A percentile compares a stretch with the other conserved stretches of the same genome.
These are phyloP conservation scores for Coilia nasus DNA, from an alignment of 2,797 vertebrate genomes.

Conservation along the genomic window DNA sequence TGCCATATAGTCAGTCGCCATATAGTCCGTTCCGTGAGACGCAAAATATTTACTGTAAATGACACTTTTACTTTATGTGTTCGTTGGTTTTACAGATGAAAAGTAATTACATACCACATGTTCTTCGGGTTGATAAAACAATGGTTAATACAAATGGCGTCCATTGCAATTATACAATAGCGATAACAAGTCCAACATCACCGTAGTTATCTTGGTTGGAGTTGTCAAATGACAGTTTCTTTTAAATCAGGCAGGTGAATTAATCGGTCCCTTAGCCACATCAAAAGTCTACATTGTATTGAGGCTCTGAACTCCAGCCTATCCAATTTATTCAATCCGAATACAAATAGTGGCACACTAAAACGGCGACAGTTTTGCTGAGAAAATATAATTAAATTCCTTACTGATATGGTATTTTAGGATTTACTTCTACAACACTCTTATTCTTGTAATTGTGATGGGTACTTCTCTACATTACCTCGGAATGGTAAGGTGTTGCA, in stretches of 20 bases:
- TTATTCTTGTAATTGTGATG: background rate
- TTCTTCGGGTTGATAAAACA: background rate
- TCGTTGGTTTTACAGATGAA: background rate
- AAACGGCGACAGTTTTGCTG: too few species aligned
- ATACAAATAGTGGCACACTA: too few species aligned
- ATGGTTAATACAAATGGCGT: background rate
- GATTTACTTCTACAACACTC: background rate
- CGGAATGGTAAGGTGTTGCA: background rate
- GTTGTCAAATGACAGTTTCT: background rate
- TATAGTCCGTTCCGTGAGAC: background rate
- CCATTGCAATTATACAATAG: background rate
- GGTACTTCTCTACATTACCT: background rate
- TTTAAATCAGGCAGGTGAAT: background rate
- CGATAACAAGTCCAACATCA: background rate
- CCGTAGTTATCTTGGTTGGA: background rate
- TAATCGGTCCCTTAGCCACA: too few species aligned
- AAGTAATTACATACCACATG: background rate
- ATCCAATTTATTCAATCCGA: too few species aligned
- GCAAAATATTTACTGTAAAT: background rate
- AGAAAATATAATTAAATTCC: too few species aligned
- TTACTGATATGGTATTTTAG: too few species aligned
- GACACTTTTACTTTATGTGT: background rate
- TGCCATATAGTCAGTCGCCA: background rate
- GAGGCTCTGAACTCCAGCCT: too few species aligned
- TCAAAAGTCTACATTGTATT: too few species aligned